These are phyloP conservation scores for Drosophila pectinifera DNA, from an alignment of 1,140 invertebrate species.

Conservation along the genomic window DNA sequence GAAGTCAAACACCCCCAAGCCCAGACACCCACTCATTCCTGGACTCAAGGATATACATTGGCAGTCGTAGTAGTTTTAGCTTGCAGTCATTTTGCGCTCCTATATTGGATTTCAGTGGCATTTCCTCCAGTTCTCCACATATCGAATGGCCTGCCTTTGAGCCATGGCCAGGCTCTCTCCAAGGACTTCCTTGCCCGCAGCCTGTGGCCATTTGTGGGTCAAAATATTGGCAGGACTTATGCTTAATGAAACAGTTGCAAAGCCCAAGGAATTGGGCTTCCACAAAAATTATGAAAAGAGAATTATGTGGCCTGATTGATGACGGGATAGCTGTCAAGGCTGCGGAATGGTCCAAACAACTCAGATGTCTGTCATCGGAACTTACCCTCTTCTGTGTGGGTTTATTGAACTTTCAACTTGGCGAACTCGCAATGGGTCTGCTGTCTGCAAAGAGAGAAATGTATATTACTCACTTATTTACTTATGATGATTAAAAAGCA, in stretches of 20 bases:
- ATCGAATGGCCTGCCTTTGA: conserved; percentile 41
- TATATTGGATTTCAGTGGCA: conserved; percentile 60
- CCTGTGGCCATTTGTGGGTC: conserved; percentile 12
- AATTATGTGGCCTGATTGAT: conserved; percentile 28
- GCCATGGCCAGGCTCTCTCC: conserved; percentile 46
- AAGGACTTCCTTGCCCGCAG: conserved; percentile 3
- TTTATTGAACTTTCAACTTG: conserved; percentile 43
- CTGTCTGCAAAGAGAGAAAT: conserved; percentile 50
- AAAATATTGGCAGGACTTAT: conserved; percentile 21
- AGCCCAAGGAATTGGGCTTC: not conserved
- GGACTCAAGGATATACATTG: conserved; percentile 16
- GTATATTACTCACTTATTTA: conserved; percentile 14
- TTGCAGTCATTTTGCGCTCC: conserved; percentile 56
- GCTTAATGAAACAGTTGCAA: conserved; percentile 23
- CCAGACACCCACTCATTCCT: conserved; percentile 12
- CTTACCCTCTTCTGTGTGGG: conserved; percentile 53
- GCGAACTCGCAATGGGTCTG: conserved; percentile 2
- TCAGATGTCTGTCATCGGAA: conserved; percentile 11
- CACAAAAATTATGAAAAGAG: conserved; percentile 14
- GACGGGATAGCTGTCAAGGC: conserved; percentile 45
- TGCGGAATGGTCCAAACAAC: conserved; percentile 30
- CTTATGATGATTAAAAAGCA: conserved; percentile 46
- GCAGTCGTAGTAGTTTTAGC: conserved; percentile 25
- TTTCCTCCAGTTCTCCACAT: conserved; percentile 21
- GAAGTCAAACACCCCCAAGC: conserved; percentile 20